Conservation (phyloP, 1,140 invertebrate species). For the Patella vulgata region DNA sequence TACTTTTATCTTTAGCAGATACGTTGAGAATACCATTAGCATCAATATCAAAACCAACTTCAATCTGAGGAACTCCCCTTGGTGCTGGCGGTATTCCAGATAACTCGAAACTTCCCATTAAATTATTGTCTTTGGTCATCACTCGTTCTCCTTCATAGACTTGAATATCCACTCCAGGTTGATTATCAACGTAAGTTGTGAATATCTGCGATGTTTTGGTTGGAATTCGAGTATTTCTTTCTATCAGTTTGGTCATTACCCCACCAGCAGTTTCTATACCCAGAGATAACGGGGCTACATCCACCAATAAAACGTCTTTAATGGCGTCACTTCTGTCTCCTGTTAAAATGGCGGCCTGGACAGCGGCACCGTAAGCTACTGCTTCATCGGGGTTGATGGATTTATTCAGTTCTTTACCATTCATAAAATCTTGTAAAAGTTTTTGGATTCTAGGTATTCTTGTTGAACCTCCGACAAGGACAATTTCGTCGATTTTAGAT, state of each 20-base stretch:
- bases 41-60: constrained; percentile 74
- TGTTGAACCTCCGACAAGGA: constrained; percentile 96
- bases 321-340: constrained; percentile 57
- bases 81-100: constrained; percentile 92
- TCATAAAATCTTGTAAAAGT: constrained; percentile 84
- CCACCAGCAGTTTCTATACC: constrained; percentile 73
- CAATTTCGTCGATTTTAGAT: constrained; percentile 91
- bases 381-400: constrained; percentile 67
- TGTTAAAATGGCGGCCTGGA: constrained; percentile 69
- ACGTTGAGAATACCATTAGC: constrained; percentile 65
- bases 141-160: constrained; percentile 90
- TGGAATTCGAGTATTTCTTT: constrained; percentile 68
- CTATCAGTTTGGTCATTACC: constrained; percentile 71
- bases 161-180: constrained; percentile 77
- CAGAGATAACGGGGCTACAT: constrained; percentile 63
- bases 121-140: constrained; percentile 83
- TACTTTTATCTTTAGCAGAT: constrained; percentile 71
- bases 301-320: constrained; percentile 62
- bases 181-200: constrained; percentile 71
- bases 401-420: constrained; percentile 63
- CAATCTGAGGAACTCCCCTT: constrained; percentile 87
- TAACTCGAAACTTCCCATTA: constrained; percentile 91
- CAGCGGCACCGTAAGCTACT: constrained; percentile 71
- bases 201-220: constrained; percentile 60
- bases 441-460: constrained; percentile 98